Conservation (phyloP, 2,797 vertebrate species). For the Gallinago stenura region DNA sequence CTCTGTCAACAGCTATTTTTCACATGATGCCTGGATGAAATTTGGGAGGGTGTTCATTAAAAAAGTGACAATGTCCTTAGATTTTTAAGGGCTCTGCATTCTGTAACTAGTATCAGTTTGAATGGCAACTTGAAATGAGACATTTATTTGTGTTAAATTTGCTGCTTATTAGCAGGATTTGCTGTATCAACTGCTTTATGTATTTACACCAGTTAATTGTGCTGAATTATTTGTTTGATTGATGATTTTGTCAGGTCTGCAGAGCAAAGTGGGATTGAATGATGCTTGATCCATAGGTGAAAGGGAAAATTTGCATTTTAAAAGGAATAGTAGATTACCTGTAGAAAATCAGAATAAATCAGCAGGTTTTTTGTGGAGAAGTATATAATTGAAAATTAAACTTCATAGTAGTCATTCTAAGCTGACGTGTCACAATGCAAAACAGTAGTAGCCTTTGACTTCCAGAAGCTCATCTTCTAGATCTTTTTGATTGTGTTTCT, state of each 20-base stretch:
- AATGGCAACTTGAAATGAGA: not conserved
- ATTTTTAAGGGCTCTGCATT: not conserved
- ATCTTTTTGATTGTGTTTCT: not conserved
- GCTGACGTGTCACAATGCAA: not conserved
- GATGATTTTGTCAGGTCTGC: not conserved
- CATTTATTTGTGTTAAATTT: not conserved
- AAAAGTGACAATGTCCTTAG: not conserved
- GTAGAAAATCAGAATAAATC: not conserved
- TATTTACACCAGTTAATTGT: not conserved
- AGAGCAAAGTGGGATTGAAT: not conserved
- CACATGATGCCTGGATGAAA: not conserved
- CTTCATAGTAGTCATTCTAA: not conserved
- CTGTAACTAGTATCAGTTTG: not conserved
- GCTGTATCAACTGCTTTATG: not conserved
- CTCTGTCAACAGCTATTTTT: not conserved
- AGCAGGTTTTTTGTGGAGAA: not conserved
- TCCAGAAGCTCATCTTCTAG: not conserved
- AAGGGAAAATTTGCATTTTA: not conserved
- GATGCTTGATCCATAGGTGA: not conserved
- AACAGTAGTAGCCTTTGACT: not conserved
- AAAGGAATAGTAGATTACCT: conserved; percentile 19
- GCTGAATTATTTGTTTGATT: not conserved
- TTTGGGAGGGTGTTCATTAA: not conserved
- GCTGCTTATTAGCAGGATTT: not conserved
- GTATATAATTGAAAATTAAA: not conserved